phyloP scores from a whole-genome alignment of 2,113 vertebrate genomes.

The Rutilus rutilus region DNA sequence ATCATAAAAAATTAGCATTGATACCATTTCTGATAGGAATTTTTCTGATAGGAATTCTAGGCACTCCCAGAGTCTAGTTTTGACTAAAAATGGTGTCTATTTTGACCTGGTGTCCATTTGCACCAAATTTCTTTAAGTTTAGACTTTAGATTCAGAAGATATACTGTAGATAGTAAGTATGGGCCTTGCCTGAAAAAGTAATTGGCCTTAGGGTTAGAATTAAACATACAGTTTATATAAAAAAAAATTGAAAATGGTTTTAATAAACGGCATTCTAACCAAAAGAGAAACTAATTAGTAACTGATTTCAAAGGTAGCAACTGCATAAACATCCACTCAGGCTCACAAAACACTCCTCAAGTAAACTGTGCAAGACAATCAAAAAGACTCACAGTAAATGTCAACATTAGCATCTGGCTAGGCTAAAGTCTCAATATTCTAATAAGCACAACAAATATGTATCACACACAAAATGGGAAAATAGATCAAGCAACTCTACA shows the following conservation, averaged over 20 bases:
- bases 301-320: background rate
- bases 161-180: no score
- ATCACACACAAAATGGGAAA: background rate
- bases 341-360: no score
- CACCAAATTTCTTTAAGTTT: no score
- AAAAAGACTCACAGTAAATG: background rate
- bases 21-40: background rate
- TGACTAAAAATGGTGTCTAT: background rate
- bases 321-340: background rate
- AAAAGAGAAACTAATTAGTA: background rate
- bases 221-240: no score
- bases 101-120: no score
- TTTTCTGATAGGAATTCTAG: background rate
- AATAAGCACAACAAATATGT: background rate
- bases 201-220: no score
- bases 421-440: background rate
- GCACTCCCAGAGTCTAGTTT: background rate
- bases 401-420: background rate
- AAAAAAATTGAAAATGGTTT: background rate
- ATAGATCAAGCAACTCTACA: background rate
- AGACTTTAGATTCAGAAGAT: no score
- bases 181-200: no score
- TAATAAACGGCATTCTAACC: background rate
- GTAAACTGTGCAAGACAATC: background rate
- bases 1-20: no score